Percentiles rank a stretch among this genome's conserved stretches.
These are phyloP conservation scores for Pocota personata DNA, from an alignment of 2,888 invertebrate species.

Conservation along the genomic window DNA sequence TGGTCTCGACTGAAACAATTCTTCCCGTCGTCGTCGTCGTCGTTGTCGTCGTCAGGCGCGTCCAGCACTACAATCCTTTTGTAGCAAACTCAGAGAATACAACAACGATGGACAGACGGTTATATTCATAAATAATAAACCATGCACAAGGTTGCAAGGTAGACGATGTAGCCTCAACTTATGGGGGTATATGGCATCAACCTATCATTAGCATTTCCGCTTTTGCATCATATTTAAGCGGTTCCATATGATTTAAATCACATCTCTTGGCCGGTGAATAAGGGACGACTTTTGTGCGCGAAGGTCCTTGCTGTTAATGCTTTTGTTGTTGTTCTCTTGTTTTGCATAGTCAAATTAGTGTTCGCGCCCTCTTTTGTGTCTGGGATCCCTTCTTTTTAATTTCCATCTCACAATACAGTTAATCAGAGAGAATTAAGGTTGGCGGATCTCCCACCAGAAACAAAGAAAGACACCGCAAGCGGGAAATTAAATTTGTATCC, in stretches of 20 bases:
- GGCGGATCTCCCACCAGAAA: background rate
- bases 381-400: constrained; percentile 59
- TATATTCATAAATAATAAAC: constrained; percentile 73
- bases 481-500: constrained; percentile 50
- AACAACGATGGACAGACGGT: constrained; percentile 55
- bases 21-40: background rate
- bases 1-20: background rate
- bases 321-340: background rate
- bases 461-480: constrained; percentile 37
- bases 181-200: constrained; percentile 72
- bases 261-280: constrained; percentile 37
- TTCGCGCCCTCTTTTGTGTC: constrained; percentile 37
- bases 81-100: constrained; percentile 30
- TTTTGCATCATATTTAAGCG: constrained; percentile 79
- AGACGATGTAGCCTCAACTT: constrained; percentile 30
- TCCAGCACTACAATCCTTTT: constrained; percentile 28
- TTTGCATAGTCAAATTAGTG: constrained; percentile 73
- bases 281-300: background rate
- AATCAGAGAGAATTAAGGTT: constrained; percentile 15
- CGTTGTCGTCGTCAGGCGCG: background rate
- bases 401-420: constrained; percentile 50
- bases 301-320: constrained; percentile 59
- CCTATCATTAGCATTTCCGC: constrained; percentile 83
- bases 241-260: constrained; percentile 71
- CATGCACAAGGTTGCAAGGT: constrained; percentile 64